Evolutionary conservation across 2,888 invertebrate species (phyloP).

Genomic region (Megalurothrips usitatus): DNA sequence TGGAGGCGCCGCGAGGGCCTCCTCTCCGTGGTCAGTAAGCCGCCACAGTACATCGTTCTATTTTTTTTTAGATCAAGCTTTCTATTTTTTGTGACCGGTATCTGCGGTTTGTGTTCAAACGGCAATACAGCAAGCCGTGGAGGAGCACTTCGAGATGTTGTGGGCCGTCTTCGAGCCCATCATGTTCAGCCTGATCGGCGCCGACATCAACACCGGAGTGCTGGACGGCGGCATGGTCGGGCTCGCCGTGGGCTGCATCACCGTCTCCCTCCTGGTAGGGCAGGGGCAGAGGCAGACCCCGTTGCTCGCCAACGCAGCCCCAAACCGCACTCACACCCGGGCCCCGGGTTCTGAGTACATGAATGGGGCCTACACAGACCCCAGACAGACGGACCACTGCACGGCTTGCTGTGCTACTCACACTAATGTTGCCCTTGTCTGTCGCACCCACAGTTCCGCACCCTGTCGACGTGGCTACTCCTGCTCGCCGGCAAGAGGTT

Average conservation of each 20-base stretch:
- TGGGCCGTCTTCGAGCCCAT: conserved; percentile 53
- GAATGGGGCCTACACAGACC: no score
- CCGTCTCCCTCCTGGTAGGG: conserved; percentile 27
- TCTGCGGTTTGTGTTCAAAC: no score
- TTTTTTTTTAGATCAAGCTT: no score
- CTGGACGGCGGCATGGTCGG: conserved; percentile 41
- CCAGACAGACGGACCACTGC: no score
- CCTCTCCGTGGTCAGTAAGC: conserved; percentile 29
- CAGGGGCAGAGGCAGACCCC: background rate
- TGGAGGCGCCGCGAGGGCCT: conserved; percentile 45
- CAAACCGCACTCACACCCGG: no score
- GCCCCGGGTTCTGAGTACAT: no score
- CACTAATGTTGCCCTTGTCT: no score
- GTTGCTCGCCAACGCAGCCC: no score
- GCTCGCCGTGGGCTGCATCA: conserved; percentile 19
- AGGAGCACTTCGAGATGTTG: conserved; percentile 44
- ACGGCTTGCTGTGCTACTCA: no score
- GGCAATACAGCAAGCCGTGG: conserved; percentile 37
- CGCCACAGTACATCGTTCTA: no score
- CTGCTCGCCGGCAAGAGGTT: conserved; percentile 52
- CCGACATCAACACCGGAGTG: conserved; percentile 47
- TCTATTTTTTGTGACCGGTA: no score
- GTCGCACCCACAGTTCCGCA: conserved; percentile 49
- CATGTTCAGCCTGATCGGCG: conserved; percentile 53
- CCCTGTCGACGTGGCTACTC: conserved; percentile 47